Base-by-base conservation (phyloP, 2,888 invertebrate species). In the Chloroclysta siterata region DNA sequence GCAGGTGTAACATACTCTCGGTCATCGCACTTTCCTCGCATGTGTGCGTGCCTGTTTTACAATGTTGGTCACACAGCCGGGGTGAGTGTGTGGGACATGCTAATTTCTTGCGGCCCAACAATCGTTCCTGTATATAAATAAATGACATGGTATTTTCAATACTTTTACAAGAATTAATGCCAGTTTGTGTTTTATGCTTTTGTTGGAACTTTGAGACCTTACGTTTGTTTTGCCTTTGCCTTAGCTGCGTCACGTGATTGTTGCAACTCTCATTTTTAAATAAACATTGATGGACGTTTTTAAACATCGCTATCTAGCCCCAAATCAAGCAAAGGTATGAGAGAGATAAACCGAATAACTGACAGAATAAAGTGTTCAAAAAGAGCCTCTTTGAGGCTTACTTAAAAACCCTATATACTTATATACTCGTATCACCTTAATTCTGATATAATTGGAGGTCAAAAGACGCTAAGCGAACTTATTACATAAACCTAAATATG, bases 1-100 rank as follows among this genome's bases (percentile, higher is more conserved):
- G 90, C 92, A 92, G 91, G 91, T 92, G 91, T 87, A 84, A 85
- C 85, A 79, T 80, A 82, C 83, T 81, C 59, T 74, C 82, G 91
- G 90, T 92, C 90, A 89, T 75, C 84, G 90, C 84, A 82, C 90
- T 81, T 63, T 58, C 46, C 54, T 53, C 53, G 52, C 52, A 57
- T 69, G 71, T 69, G 66, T 68, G 68, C 22, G 60, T 60, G 42
- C 36, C 11, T 42, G 54, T 68, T 53, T 52, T 63, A 66, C 66
- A 66, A 60, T 56, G 63, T 66, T 57, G 70, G 66, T 71, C 69
- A 65, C 70, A 47, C 15, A 28, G 22, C 22, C 57, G 51, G 51
- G 36, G 39, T 29, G 52, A 46, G 55, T 58, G 70, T 68, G 68
- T 65, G 70, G 56, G 79, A 87, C 88, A 87, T 89, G 89, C 88